These are phyloP conservation scores for Diuraphis noxia DNA, from an alignment of 1,140 invertebrate genomes.

Conservation along the genomic window DNA sequence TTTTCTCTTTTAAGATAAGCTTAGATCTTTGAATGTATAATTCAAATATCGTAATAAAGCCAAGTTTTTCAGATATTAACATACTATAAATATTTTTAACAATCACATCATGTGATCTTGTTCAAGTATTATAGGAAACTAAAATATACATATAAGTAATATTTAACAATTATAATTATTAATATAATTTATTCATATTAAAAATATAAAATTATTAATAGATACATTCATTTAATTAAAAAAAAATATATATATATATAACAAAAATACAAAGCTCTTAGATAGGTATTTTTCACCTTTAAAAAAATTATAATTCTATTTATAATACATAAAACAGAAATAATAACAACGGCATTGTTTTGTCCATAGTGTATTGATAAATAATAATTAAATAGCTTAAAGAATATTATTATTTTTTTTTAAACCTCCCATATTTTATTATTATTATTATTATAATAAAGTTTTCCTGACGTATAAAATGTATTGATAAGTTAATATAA, in stretches of 20 bases:
- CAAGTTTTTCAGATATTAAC: background rate
- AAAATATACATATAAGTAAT: background rate
- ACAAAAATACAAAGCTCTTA: no score
- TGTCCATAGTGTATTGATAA: background rate
- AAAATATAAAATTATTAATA: background rate
- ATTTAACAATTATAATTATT: background rate
- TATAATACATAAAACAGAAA: background rate
- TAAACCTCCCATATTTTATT: no score
- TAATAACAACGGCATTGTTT: background rate
- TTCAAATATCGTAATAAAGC: background rate
- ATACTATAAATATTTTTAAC: background rate
- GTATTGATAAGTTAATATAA: no score
- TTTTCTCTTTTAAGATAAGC: background rate
- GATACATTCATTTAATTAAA: background rate
- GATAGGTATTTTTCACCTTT: background rate
- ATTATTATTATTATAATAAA: no score
- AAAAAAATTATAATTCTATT: background rate
- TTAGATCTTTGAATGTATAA: background rate
- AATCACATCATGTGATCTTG: background rate
- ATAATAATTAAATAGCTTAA: background rate
- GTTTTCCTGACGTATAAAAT: no score
- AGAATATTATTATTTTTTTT: background rate
- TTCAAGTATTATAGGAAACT: background rate
- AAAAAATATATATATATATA: no score
- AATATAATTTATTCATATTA: background rate